A percentile compares a stretch with the other conserved stretches of the same genome.
These are phyloP conservation scores for Ormyrus thymus DNA, from an alignment of 2,888 invertebrate species.

Conservation along the genomic window DNA sequence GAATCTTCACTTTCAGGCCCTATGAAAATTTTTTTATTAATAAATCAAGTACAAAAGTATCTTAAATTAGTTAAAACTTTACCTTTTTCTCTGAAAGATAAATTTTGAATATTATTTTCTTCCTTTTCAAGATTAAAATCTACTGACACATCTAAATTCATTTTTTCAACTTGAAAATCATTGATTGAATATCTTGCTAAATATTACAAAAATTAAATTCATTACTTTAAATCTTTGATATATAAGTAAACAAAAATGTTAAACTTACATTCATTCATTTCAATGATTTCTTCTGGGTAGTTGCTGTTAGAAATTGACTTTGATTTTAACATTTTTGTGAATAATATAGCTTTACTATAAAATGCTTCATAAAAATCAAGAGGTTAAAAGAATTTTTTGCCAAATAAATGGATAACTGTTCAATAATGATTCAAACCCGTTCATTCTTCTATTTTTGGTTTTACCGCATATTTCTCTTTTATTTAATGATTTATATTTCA, in stretches of 20 bases:
- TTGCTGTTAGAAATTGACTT: slow-evolving; percentile 26
- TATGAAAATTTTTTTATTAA: background rate
- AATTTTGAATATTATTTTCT: slow-evolving; percentile 30
- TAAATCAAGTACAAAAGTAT: background rate
- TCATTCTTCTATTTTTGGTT: no score
- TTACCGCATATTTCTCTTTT: no score
- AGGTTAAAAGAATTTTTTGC: no score
- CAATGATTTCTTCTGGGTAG: slow-evolving; percentile 48
- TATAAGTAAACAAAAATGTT: background rate
- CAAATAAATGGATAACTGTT: no score
- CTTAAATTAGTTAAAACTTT: background rate
- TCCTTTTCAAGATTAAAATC: slow-evolving; percentile 26
- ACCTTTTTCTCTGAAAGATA: slow-evolving; percentile 40
- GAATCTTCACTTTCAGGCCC: slow-evolving; percentile 44
- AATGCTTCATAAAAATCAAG: no score
- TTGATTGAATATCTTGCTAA: slow-evolving; percentile 30
- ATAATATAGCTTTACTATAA: no score
- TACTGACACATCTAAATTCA: slow-evolving; percentile 23
- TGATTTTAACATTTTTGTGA: slow-evolving; percentile 30
- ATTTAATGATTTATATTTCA: no score
- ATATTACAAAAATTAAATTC: background rate
- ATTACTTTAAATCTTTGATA: background rate
- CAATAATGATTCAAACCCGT: no score
- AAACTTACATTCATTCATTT: slow-evolving; percentile 45
- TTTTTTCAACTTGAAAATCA: slow-evolving; percentile 24